phyloP scores from a whole-genome alignment of 2,797 vertebrate species.

The Lycodopsis pacificus region DNA sequence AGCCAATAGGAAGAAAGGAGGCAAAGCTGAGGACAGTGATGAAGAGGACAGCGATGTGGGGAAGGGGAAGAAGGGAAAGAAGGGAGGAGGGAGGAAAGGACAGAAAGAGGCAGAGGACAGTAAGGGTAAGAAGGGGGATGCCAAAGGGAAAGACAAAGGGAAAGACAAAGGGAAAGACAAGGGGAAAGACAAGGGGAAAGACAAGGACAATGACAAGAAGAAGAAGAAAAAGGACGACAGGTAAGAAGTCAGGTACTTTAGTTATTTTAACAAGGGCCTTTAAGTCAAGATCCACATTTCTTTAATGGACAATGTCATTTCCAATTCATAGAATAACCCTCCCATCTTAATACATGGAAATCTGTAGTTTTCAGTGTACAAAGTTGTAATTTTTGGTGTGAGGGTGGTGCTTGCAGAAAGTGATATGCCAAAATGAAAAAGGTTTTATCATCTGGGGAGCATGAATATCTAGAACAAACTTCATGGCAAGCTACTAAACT shows the following conservation, averaged over 20 bases:
- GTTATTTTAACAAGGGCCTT: neutral
- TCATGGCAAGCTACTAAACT: too few species aligned
- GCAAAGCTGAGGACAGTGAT: constrained; percentile 71
- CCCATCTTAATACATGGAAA: too few species aligned
- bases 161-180: constrained; percentile 49
- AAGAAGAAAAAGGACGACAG: constrained; percentile 72
- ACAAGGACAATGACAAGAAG: constrained; percentile 67
- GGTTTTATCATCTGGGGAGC: neutral
- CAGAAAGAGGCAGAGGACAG: constrained; percentile 71
- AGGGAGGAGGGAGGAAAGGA: constrained; percentile 68
- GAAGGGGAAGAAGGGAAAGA: constrained; percentile 68
- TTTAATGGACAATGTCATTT: neutral
- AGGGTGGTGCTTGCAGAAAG: too few species aligned
- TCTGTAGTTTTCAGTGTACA: neutral
- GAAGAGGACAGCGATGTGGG: constrained; percentile 75
- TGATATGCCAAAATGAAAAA: neutral
- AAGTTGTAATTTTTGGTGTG: neutral
- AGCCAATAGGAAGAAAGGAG: constrained; percentile 71
- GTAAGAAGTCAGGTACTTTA: constrained; percentile 36
- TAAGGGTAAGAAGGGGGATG: constrained; percentile 79
- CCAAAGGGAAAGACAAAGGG: constrained; percentile 75
- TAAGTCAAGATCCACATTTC: neutral
- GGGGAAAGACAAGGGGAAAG: constrained; percentile 61
- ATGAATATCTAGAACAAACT: neutral
- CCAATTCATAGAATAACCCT: too few species aligned